A percentile compares a stretch with the other conserved stretches of the same genome.
Evolutionary conservation across 2,113 vertebrate genomes (phyloP).

Genomic region (Siniperca knerii): DNA sequence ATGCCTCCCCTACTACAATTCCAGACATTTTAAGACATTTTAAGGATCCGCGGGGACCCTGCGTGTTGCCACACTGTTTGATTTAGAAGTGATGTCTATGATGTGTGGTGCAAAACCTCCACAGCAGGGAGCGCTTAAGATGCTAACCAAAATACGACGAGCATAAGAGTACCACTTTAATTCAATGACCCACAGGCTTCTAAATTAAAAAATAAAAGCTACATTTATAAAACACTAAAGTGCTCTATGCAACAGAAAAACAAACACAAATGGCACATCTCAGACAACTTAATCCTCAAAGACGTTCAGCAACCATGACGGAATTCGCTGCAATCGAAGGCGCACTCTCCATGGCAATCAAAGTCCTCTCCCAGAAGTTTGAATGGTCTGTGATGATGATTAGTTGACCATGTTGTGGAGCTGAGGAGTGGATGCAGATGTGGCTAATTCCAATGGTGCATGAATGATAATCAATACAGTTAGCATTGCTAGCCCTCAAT

Average conservation of each 20-base stretch:
- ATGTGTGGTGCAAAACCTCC: not conserved
- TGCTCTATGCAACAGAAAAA: not conserved
- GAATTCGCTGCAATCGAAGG: slow-evolving; percentile 21
- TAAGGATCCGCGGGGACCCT: too few relatives aligned
- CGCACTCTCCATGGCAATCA: slow-evolving; percentile 52
- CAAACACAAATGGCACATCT: slow-evolving; percentile 11
- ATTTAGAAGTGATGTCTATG: not conserved
- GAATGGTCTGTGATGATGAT: slow-evolving; percentile 75
- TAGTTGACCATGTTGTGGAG: slow-evolving; percentile 62
- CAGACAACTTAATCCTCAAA: slow-evolving; percentile 21
- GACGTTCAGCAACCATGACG: slow-evolving; percentile 31
- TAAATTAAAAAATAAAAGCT: not conserved
- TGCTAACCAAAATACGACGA: not conserved
- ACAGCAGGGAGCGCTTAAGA: not conserved
- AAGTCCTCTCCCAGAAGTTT: slow-evolving; percentile 53
- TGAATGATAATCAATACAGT: slow-evolving; percentile 74
- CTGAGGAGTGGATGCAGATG: slow-evolving; percentile 73
- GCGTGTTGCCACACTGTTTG: not conserved
- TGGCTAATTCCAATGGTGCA: slow-evolving; percentile 55
- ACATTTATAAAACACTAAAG: not conserved
- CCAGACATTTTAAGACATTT: too few relatives aligned
- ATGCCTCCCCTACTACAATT: too few relatives aligned
- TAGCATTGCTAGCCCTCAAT: slow-evolving; percentile 47
- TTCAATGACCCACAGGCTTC: slow-evolving; percentile 18
- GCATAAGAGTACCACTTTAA: slow-evolving; percentile 2